phyloP scores from a whole-genome alignment of 37 sponge, comb jelly and placozoan species.

The Agelas oroides region DNA sequence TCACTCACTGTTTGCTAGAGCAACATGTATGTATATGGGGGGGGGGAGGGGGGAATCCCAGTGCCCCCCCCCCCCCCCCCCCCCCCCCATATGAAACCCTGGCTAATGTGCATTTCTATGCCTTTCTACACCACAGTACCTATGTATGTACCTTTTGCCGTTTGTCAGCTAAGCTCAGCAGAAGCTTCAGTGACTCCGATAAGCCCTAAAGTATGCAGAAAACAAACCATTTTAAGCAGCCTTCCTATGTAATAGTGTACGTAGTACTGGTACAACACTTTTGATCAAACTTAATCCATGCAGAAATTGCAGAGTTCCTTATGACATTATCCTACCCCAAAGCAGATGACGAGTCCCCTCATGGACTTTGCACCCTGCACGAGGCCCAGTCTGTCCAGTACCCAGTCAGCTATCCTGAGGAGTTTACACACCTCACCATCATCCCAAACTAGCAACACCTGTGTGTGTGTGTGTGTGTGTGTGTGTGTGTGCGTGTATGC shows the following conservation, averaged over 20 bases:
- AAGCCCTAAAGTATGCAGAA: conserved; percentile 55
- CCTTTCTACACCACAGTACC: no score
- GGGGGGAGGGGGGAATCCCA: no score
- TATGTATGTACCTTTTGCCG: conserved; percentile 69
- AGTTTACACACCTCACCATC: conserved; percentile 74
- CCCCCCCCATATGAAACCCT: no score
- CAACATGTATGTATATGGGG: no score
- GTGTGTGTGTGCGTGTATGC: background rate
- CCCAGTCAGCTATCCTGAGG: conserved; percentile 54
- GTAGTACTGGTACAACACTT: no score
- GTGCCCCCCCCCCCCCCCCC: no score
- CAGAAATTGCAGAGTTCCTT: no score
- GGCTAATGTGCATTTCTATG: no score
- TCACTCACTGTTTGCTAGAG: no score
- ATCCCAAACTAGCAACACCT: conserved; percentile 84
- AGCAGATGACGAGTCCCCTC: conserved; percentile 87
- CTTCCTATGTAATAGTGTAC: no score
- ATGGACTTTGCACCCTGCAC: conserved; percentile 84
- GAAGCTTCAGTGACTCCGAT: conserved; percentile 70
- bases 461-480: background rate
- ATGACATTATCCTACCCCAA: conserved; percentile 74
- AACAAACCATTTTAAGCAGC: background rate
- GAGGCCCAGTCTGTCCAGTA: conserved; percentile 66
- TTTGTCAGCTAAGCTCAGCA: conserved; percentile 66
- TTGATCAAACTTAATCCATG: no score